Evolutionary conservation across 2,888 invertebrate genomes (phyloP), one percentile per base, ranked within the genome.

Genomic region (Eupithecia inturbata): DNA sequence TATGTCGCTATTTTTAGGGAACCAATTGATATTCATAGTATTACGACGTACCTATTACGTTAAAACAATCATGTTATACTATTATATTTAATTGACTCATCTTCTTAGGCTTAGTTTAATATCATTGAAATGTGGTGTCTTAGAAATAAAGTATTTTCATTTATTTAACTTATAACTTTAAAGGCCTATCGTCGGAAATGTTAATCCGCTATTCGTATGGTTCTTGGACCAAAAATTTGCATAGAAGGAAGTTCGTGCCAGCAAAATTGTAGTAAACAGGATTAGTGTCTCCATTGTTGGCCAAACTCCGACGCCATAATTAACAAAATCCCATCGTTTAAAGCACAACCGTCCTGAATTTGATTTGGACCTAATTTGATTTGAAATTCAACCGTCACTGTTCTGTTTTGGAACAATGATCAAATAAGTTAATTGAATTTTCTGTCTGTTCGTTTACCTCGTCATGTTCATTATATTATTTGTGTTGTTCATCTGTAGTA

Each of bases 251-350:
- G 87, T 88, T 76, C 77, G 78, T 81, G 79, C 81, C 73, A 72
- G 82, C 85, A 80, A 82, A 87, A 87, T 85, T 83, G 82, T 83
- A 82, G 83, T 85, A 88, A 89, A 88, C 87, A 87, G 85, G 88
- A 89, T 89, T 89, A 88, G 80, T 78, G 82, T 83, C 83, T 87
- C 82, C 85, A 85, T 86, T 85, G 85, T 84, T 83, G 80, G 77
- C 67, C 74, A 81, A 84, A 84, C 84, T 85, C 79, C 77, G 78
- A 82, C 82, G 82, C 82, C 78, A 77, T 86, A 87, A 90, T 89
- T 89, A 89, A 85, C 84, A 81, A 82, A 84, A 81, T 82, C 82
- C 82, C 80, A 82, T 79, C 84, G 80, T 82, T 83, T 83, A 87
- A 85, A 84, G 82, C 80, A 72, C 72, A 73, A 77, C 72, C 72